Evolutionary conservation across 2,888 invertebrate genomes (phyloP), one percentile per base, ranked within the genome.

Genomic region (Standfussiana lucernea): DNA sequence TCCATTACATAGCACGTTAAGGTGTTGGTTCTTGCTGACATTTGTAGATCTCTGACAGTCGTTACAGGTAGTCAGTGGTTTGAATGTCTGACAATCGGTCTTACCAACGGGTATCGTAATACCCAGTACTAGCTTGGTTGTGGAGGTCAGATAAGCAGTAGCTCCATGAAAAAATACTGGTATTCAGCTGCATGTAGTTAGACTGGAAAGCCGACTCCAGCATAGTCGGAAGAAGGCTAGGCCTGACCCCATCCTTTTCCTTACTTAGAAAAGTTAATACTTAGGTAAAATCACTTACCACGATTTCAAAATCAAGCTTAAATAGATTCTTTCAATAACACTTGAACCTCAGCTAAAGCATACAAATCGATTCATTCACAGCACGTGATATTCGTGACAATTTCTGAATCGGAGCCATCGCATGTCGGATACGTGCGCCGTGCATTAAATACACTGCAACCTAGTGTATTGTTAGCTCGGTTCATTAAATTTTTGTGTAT

Each of bases 311-410:
- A 24, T 28, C n/a, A 28, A 56, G 15, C 13, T 56, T 28, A 15
- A n/a, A 56, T 28, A 28, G 28, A 56, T 28, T 56, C 28, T 79
- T 69, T 45, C 37, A 67, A 15, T 73, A 37, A 13, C n/a, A n/a
- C 56, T 6, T 28, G 11, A n/a, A n/a, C 28, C 28, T 37, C 50
- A 42, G 35, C 32, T 66, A 82, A 61, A 45, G 65, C 65, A 75
- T 82, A 82, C 32, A 74, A 79, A 79, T 74, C 84, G 74, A 68
- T 79, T 64, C 21, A 67, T 64, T 50, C 21, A 56, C 35, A 65
- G 42, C 28, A 40, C 37, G 32, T 45, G 24, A n/a, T 18, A 35
- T 50, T 72, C 56, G 56, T 50, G 21, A 67, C 62, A 53, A 66
- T 56, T 70, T 59, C 72, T 59, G 10, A 72, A 62, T 42, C 37